phyloP scores from a whole-genome alignment of 2,113 vertebrate species.

The Nycticebus coucang region DNA sequence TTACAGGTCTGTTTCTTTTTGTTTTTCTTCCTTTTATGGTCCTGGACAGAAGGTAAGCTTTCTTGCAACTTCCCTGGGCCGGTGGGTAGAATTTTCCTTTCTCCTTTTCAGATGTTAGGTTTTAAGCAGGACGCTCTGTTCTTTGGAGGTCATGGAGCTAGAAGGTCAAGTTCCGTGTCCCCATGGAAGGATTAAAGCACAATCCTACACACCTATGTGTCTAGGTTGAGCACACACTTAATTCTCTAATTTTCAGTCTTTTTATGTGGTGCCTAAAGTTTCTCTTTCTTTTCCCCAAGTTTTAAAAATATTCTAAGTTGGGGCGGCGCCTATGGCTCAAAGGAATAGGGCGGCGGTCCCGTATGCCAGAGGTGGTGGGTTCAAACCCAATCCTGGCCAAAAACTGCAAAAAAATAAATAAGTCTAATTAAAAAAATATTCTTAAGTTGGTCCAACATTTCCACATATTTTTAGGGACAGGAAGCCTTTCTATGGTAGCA shows the following conservation, averaged over 20 bases:
- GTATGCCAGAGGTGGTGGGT: too few species aligned
- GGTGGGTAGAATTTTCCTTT: background rate
- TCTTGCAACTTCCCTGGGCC: constrained; percentile 3
- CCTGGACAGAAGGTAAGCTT: constrained; percentile 8
- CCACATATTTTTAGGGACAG: background rate
- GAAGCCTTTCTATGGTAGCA: background rate
- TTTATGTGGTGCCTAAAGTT: background rate
- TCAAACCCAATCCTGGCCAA: too few species aligned
- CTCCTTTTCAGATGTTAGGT: background rate
- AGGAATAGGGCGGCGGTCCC: too few species aligned
- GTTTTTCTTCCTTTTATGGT: constrained; percentile 10
- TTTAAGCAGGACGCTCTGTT: background rate
- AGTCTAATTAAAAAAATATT: too few species aligned
- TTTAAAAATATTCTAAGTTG: background rate
- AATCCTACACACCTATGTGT: background rate
- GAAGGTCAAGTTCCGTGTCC: background rate
- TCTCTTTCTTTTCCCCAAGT: background rate
- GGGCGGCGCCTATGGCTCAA: too few species aligned
- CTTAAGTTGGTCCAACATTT: background rate
- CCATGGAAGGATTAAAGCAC: background rate
- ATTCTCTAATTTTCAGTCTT: constrained; percentile 9
- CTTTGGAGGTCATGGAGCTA: background rate
- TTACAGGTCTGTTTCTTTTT: constrained; percentile 43
- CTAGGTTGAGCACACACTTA: background rate
- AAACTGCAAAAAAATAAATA: too few species aligned